These are phyloP conservation scores for Tinea semifulvella DNA, from an alignment of 2,888 invertebrate genomes.

Conservation along the genomic window DNA sequence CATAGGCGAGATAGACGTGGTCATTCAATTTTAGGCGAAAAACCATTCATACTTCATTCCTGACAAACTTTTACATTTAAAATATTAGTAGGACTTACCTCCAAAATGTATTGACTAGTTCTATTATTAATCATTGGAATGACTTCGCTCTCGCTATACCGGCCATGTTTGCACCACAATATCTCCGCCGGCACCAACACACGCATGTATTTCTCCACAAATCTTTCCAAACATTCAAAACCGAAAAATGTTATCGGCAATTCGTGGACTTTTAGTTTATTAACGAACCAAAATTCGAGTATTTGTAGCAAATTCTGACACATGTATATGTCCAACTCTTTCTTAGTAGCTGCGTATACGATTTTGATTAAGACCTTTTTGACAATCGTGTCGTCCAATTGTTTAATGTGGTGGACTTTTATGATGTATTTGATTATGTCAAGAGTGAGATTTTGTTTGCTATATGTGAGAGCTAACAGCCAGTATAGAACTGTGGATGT, in stretches of 20 bases:
- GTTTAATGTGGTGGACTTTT: constrained; percentile 58
- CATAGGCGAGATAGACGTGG: too few relatives aligned
- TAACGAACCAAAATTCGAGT: constrained; percentile 55
- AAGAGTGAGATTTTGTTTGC: constrained; percentile 57
- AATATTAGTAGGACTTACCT: too few relatives aligned
- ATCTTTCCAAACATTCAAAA: constrained; percentile 34
- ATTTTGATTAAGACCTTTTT: constrained; percentile 51
- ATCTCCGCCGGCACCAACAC: constrained; percentile 54
- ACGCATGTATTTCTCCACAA: constrained; percentile 50
- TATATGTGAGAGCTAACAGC: constrained; percentile 58
- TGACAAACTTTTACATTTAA: too few relatives aligned
- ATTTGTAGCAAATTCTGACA: constrained; percentile 54
- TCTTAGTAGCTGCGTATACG: constrained; percentile 28
- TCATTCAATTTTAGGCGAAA: too few relatives aligned
- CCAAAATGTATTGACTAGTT: constrained; percentile 30
- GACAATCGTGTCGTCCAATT: constrained; percentile 44
- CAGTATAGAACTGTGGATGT: constrained; percentile 66
- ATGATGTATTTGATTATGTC: constrained; percentile 63
- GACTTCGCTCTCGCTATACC: constrained; percentile 32
- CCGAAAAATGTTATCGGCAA: constrained; percentile 52
- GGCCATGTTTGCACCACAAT: constrained; percentile 42
- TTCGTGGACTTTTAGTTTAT: constrained; percentile 35
- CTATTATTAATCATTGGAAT: constrained; percentile 28
- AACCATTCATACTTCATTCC: too few relatives aligned
- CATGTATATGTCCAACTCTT: constrained; percentile 37